Percentiles rank a stretch among this genome's conserved stretches.
Evolutionary conservation across 2,888 invertebrate species (phyloP).

Genomic region (Andrena dorsata): DNA sequence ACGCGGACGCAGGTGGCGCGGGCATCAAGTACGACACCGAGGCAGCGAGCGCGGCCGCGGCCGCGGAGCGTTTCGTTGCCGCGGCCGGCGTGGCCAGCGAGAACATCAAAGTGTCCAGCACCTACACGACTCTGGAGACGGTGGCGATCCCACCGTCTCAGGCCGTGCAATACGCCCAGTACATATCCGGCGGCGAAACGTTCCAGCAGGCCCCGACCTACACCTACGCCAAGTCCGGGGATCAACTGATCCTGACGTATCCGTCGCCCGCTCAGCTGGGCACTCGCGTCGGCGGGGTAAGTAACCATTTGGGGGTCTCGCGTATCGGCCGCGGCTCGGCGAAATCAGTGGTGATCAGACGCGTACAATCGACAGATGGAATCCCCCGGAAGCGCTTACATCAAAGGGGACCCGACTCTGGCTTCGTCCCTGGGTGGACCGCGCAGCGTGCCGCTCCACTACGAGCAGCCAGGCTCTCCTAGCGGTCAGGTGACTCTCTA

Average conservation of each 20-base stretch:
- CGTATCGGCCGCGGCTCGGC: background rate
- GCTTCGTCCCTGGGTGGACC: constrained; percentile 86
- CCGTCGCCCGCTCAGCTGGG: constrained; percentile 75
- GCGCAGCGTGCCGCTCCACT: constrained; percentile 86
- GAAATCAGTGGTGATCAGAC: background rate
- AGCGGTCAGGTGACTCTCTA: constrained; percentile 88
- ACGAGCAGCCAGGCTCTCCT: constrained; percentile 87
- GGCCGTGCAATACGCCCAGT: constrained; percentile 80
- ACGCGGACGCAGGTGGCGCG: constrained; percentile 62
- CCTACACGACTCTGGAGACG: constrained; percentile 89
- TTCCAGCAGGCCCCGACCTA: constrained; percentile 78
- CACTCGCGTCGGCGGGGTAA: constrained; percentile 78
- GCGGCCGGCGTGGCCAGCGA: constrained; percentile 78
- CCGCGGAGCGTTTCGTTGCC: constrained; percentile 68
- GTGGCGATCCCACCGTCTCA: constrained; percentile 86
- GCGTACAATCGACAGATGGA: constrained; percentile 73
- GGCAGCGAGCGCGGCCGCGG: constrained; percentile 73
- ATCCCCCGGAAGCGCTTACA: constrained; percentile 87
- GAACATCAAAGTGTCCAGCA: constrained; percentile 82
- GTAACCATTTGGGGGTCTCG: constrained; percentile 16
- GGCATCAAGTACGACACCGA: constrained; percentile 82
- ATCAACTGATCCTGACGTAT: constrained; percentile 77
- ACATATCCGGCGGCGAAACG: constrained; percentile 76
- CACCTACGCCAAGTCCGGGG: constrained; percentile 79
- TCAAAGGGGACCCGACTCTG: constrained; percentile 89